Evolutionary conservation across 1,140 invertebrate species (phyloP).

Genomic region (Orchesella cincta): DNA sequence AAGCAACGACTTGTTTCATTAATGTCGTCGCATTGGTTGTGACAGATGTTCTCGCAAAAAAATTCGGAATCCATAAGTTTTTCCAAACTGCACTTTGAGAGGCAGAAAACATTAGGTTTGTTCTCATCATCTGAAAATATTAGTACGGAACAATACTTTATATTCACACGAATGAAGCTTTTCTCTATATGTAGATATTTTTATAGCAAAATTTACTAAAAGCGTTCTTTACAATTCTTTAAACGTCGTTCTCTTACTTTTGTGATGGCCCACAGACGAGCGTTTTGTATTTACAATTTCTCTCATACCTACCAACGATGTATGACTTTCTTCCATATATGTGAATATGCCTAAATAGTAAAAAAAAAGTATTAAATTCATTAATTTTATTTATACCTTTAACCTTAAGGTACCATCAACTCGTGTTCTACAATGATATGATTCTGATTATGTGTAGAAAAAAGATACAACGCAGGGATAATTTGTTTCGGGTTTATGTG

Average conservation of each 20-base stretch:
- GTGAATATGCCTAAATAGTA: slow-evolving; percentile 66
- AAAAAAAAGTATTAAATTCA: neutral
- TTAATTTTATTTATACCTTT: neutral
- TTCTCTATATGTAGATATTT: neutral
- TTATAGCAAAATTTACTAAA: too few relatives aligned
- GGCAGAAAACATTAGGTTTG: slow-evolving; percentile 40
- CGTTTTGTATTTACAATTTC: slow-evolving; percentile 56
- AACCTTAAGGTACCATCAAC: too few relatives aligned
- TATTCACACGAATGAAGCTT: too few relatives aligned
- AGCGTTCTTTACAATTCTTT: too few relatives aligned
- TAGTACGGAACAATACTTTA: too few relatives aligned
- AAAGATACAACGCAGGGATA: too few relatives aligned
- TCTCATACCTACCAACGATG: slow-evolving; percentile 89
- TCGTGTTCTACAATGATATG: too few relatives aligned
- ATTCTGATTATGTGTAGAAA: too few relatives aligned
- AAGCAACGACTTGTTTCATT: neutral
- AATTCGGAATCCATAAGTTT: slow-evolving; percentile 40
- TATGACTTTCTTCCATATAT: slow-evolving; percentile 90
- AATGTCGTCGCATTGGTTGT: neutral
- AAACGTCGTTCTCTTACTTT: too few relatives aligned
- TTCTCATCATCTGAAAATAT: neutral
- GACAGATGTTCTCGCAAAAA: neutral
- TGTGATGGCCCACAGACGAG: too few relatives aligned
- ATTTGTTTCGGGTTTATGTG: too few relatives aligned
- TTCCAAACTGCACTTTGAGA: slow-evolving; percentile 44